Conservation (phyloP, 2,113 vertebrate genomes). For the Mormoops blainvillei region DNA sequence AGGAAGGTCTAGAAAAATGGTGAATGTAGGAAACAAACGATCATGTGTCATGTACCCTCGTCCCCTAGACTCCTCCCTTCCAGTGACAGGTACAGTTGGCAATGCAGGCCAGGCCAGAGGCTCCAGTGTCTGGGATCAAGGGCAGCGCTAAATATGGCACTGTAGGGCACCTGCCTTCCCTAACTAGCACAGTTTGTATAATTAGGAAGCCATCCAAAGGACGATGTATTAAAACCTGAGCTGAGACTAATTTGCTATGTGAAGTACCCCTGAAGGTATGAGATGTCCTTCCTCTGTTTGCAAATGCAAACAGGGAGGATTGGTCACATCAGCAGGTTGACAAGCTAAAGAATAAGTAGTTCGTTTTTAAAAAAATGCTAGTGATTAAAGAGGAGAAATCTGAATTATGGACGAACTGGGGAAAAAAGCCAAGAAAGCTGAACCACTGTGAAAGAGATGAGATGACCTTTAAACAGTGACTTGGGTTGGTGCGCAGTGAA, state of each 20-base stretch:
- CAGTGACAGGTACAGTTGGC: not conserved
- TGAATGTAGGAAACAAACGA: not conserved
- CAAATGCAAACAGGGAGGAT: not conserved
- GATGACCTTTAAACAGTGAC: no score
- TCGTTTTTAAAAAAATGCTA: not conserved
- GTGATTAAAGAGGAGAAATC: not conserved
- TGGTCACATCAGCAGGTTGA: no score
- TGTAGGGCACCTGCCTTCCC: not conserved
- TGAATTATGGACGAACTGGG: not conserved
- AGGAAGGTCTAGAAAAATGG: not conserved
- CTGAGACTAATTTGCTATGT: not conserved
- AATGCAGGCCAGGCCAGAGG: no score
- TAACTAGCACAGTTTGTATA: not conserved
- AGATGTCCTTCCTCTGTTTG: not conserved
- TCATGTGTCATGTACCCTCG: rapidly evolving
- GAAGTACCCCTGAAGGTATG: not conserved
- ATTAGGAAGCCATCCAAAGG: not conserved
- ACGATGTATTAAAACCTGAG: not conserved
- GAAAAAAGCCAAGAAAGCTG: not conserved
- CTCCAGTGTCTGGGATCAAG: no score
- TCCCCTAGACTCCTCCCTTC: no score
- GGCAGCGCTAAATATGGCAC: not conserved
- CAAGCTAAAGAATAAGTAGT: not conserved
- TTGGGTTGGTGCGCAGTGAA: not conserved
- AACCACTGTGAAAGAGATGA: not conserved